These are phyloP conservation scores for Spea bombifrons DNA, from an alignment of 2,113 vertebrate genomes.

Conservation along the genomic window DNA sequence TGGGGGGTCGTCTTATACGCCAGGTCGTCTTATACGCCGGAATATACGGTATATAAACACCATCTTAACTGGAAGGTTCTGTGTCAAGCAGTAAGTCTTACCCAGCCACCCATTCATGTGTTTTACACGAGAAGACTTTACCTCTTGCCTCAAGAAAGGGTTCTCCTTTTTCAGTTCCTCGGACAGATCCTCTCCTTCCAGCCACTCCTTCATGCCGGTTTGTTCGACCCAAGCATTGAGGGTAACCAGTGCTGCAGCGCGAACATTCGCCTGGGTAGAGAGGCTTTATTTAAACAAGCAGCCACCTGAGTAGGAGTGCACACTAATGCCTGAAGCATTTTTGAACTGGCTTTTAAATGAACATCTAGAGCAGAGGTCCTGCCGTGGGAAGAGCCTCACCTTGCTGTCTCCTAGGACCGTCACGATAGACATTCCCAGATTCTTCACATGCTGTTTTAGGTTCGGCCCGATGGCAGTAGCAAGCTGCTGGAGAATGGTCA, in stretches of 20 bases:
- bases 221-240: constrained; percentile 93
- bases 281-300: not conserved
- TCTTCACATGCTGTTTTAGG: constrained; percentile 88
- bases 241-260: constrained; percentile 82
- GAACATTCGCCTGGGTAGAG: constrained; percentile 74
- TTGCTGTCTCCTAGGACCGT: constrained; percentile 96
- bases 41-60: too few species aligned
- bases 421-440: constrained; percentile 84
- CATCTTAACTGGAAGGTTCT: too few species aligned
- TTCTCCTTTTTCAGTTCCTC: constrained; percentile 96
- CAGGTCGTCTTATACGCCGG: too few species aligned
- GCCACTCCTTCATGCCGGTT: constrained; percentile 97
- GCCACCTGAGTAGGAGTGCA: too few species aligned
- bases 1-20: too few species aligned
- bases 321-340: too few species aligned
- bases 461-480: constrained; percentile 88
- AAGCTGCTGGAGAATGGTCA: constrained; percentile 88
- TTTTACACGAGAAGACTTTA: constrained; percentile 48
- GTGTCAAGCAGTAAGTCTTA: not conserved
- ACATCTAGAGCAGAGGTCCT: too few species aligned
- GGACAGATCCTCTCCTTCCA: constrained; percentile 95
- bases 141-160: constrained; percentile 94
- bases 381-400: constrained; percentile 62
- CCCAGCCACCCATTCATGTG: not conserved
- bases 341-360: too few species aligned